Base-by-base conservation (phyloP, 2,888 invertebrate species). In the Oxycera nigricornis region DNA sequence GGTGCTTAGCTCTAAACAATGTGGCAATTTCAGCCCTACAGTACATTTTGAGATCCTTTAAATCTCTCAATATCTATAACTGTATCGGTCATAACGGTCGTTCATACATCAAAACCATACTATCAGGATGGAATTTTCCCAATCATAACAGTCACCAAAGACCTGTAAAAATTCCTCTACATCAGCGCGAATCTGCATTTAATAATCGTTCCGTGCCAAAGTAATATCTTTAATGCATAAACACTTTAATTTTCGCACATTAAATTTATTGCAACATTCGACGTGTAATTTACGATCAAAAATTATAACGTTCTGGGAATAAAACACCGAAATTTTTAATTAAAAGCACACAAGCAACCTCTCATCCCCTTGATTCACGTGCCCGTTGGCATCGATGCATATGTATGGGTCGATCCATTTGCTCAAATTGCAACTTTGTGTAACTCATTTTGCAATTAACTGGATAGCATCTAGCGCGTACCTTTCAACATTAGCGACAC, bases 401-500 rank as follows among this genome's bases (percentile, higher is more conserved):
- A 3, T 22, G 11, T 24, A 55, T 55, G 7, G 22, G 24, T 9
- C 52, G 52, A 55, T 9, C 50, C 3, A 50, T 50, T 22, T 55
- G 2, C 20, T 22, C 11, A 22, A 55, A 55, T 55, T 55, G 17
- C 52, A 55, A 20, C 52, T 24, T 55, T 22, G 17, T 55, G 52
- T 55, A 55, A 55, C 24, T 22, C 52, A 55, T 55, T 55, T 22
- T 55, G 52, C 52, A 55, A 55, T 55, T 55, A 55, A 55, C n/a
- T 55, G 17, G 52, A 55, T 55, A 24, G 52, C 52, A 55, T 55
- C 17, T 6, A 55, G 17, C 20, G 24, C 24, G 20, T 24, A 17
- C 3, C 50, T 6, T 50, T n/a, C 50, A 17, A 3, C 17, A 4
- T 7, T 17, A 9, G 50, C 17, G 3, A 11, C 9, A 17, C 50